Conservation (phyloP, 1,140 invertebrate species). For the Apolygus lucorum region DNA sequence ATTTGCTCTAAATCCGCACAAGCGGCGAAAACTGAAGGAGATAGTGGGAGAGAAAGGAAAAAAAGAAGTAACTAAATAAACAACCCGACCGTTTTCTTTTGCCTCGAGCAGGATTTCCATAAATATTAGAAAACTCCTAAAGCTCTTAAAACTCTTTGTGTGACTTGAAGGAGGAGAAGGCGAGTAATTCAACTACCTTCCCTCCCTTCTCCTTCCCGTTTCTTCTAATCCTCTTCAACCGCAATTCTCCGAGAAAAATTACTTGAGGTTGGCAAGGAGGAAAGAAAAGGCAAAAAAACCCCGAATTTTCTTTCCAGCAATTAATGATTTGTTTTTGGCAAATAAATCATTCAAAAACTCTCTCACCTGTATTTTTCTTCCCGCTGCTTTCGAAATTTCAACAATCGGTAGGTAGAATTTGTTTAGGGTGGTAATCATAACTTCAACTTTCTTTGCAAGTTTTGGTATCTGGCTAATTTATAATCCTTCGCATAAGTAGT, state of each 20-base stretch:
- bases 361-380: no score
- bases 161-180: background rate
- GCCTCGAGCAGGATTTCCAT: slow-evolving; percentile 8
- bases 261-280: background rate
- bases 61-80: slow-evolving; percentile 15
- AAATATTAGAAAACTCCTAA: slow-evolving; percentile 17
- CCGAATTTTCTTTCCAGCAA: background rate
- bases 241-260: slow-evolving; percentile 1
- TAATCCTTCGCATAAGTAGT: no score
- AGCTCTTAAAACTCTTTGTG: slow-evolving; percentile 14
- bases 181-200: slow-evolving; percentile 9
- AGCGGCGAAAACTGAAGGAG: no score
- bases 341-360: no score
- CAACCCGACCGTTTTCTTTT: background rate
- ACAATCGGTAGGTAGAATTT: no score
- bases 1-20: no score
- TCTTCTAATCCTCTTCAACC: slow-evolving; percentile 10
- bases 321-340: background rate
- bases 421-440: no score
- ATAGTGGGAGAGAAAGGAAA: background rate
- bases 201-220: background rate
- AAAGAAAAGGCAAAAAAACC: background rate
- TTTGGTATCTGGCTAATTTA: no score
- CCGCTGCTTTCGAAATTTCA: no score
- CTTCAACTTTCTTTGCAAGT: no score